These are phyloP conservation scores for Peromyscus nudipes DNA, from an alignment of 2,797 vertebrate species.

Conservation along the genomic window DNA sequence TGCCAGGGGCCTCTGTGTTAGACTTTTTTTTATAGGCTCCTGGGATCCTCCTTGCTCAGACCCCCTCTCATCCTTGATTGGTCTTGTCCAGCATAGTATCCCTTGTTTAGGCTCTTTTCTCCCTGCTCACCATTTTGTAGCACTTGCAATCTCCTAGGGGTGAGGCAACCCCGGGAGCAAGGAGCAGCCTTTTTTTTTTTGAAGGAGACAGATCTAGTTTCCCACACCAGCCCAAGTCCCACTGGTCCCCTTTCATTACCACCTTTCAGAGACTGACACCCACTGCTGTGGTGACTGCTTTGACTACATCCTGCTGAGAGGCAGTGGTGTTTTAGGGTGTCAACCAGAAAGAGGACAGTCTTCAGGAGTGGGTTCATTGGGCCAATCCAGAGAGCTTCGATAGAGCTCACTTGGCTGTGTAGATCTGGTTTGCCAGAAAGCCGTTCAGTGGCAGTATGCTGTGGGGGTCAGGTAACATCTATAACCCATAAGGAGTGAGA, in stretches of 20 bases:
- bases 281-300: background rate
- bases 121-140: background rate
- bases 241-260: background rate
- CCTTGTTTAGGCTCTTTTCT: background rate
- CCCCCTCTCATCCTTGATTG: background rate
- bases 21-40: background rate
- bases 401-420: background rate
- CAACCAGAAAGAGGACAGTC: background rate
- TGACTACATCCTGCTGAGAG: background rate
- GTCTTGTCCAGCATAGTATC: background rate
- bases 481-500: background rate
- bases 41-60: background rate
- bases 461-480: background rate
- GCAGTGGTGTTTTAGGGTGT: background rate
- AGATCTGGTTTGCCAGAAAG: background rate
- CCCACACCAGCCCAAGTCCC: background rate
- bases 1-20: background rate
- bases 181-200: background rate
- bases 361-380: background rate
- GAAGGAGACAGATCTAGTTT: background rate
- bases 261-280: background rate
- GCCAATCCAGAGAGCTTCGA: background rate
- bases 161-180: background rate
- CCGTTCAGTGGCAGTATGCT: background rate
- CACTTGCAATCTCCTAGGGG: background rate